Base-by-base conservation (phyloP, 2,113 vertebrate genomes). In the Spheniscus mendiculus region DNA sequence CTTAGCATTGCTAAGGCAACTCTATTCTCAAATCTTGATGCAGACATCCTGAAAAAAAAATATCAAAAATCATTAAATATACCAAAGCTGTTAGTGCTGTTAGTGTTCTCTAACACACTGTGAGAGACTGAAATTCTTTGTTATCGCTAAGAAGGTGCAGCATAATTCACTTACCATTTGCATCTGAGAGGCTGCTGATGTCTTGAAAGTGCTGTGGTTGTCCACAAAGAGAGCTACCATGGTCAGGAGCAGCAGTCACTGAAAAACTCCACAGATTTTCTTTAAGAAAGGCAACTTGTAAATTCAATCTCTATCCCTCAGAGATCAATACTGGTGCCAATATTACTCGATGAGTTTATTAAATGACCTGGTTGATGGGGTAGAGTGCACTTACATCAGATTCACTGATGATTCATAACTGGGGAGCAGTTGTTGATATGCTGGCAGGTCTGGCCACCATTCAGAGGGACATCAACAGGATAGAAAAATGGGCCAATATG, bases 241-340 rank as follows among this genome's bases (percentile, higher is more conserved):
- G 0, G 34, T 2, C 16, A 1, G 44, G n/a, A 83, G 30, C 65
- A 90, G 69, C n/a, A 10, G 2, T 32, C 1, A 3, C n/a, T 22
- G 74, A 30, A 70, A 52, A 65, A 36, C 36, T 81, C 58, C 63
- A 23, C 1, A 3, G 49, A n/a, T 44, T 73, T 94, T 56, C 49
- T 66, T 70, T 56, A 52, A 50, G 63, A 84, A 87, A 47, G 11
- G 36, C 22, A 85, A 65, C 6, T 4, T 22, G 25, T 29, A 61
- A 73, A 52, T 36, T 56, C 77, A 50, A 13, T 44, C 53, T 81
- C 38, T 61, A 10, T 26, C 36, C 45, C 30, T 65, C 45, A 58
- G 85, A 36, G 50, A 38, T 73, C 88, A 55, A 16, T 69, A 15
- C 29, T 23, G 44, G 22, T 45, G 42, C 58, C 67, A 77, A 22